phyloP scores from a whole-genome alignment of 2,888 invertebrate species.

The Ceraclea dissimilis region DNA sequence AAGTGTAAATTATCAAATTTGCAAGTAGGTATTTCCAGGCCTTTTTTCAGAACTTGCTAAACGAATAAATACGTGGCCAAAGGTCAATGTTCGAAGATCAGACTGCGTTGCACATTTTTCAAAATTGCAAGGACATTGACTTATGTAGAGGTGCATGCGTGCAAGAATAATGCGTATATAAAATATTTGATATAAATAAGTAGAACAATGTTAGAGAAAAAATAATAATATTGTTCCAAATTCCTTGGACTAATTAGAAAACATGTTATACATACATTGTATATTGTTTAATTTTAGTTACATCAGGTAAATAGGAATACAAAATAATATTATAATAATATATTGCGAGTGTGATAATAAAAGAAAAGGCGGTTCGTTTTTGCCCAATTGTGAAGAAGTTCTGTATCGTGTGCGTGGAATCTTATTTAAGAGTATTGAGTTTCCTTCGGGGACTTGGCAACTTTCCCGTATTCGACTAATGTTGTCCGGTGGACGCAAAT shows the following conservation, averaged over 20 bases:
- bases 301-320: background rate
- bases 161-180: too few relatives aligned
- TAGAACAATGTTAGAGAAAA: too few relatives aligned
- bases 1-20: too few relatives aligned
- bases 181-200: too few relatives aligned
- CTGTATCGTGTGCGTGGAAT: background rate
- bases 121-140: too few relatives aligned
- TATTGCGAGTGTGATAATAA: slow-evolving; percentile 8
- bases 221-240: background rate
- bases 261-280: background rate
- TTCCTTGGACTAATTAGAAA: background rate
- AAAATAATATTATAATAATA: background rate
- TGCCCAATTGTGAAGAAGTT: slow-evolving; percentile 16
- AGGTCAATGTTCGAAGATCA: too few relatives aligned
- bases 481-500: slow-evolving; percentile 44
- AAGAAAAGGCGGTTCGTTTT: slow-evolving; percentile 6
- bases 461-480: slow-evolving; percentile 44
- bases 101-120: too few relatives aligned
- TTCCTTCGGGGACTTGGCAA: slow-evolving; percentile 34
- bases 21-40: too few relatives aligned
- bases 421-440: slow-evolving; percentile 16
- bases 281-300: background rate
- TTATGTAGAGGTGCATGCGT: too few relatives aligned
- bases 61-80: too few relatives aligned
- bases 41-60: too few relatives aligned